Base-by-base conservation (phyloP, 30 jellyfish, hydroid and myxozoan species). In the Phacellophora camtschatica region DNA sequence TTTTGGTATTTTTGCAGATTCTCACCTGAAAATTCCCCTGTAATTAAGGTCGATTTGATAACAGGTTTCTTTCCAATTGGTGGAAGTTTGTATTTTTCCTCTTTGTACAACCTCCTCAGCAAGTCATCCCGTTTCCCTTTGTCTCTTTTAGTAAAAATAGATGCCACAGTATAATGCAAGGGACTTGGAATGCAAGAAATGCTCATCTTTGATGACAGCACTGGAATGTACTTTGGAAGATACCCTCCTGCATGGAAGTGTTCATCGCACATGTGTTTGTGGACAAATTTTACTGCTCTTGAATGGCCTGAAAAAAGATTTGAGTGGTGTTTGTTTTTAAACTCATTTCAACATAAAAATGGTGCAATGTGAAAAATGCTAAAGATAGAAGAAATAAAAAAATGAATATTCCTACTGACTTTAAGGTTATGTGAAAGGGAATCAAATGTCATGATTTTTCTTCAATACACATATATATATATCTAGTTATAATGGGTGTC, bases 31-130 rank as follows among this genome's bases (percentile, higher is more conserved):
- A 18, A 19, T 16, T 54, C 49, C 0, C 86, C 86, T 4, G 86
- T 50, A 9, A 72, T 51, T 0, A 28, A 11, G 15, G 19, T 72
- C 35, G 86, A 46, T 32, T 29, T 22, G 61, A 72, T 72, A 28
- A 18, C 35, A 11, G 86, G 86, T 27, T 56, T 72, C 24, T 74
- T 2, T 16, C 74, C 86, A 36, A 72, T 49, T 24, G 86, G 86
- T 7, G 37, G 72, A 4, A 72, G 65, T 37, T 30, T 36, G 59
- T 49, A 72, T 53, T 53, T 72, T 35, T 72, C 86, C 48, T 50
- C 59, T 35, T 33, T 36, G 63, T 32, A 49, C 74, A 72, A 62
- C 72, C 64, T 31, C 67, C 86, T 72, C 37, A 51, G 39, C 11
- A 72, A 56, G 18, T 30, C 86, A 2, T 35, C 45, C 19, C 64